Conservation (phyloP, 92 coral and sea anemone genomes). For the Heteractis magnifica region DNA sequence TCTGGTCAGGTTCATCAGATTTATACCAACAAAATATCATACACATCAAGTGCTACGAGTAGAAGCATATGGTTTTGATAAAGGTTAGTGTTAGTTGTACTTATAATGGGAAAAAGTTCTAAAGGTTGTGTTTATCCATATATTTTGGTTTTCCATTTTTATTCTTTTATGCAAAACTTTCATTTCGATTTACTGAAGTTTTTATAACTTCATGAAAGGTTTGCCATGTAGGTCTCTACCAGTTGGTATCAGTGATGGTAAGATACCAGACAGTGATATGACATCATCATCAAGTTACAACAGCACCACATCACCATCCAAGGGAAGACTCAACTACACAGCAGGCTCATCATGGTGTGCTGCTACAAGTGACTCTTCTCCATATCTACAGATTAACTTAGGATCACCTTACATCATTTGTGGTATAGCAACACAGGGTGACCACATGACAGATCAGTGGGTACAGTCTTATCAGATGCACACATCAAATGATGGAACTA, state of each 20-base stretch:
- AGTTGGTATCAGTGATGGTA: slow-evolving; percentile 12
- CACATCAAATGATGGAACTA: slow-evolving; percentile 3
- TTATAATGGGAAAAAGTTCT: too few species aligned
- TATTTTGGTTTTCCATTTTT: too few species aligned
- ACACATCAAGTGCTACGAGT: too few species aligned
- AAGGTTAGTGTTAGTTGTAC: too few species aligned
- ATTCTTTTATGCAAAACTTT: too few species aligned
- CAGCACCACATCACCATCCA: slow-evolving; percentile 13
- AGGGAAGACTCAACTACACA: slow-evolving; percentile 12
- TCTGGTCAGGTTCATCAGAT: too few species aligned
- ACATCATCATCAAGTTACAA: slow-evolving; percentile 19
- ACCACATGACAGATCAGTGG: slow-evolving; percentile 21
- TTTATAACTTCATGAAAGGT: neutral
- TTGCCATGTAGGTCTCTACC: neutral
- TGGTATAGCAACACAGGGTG: slow-evolving; percentile 34
- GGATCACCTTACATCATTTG: slow-evolving; percentile 19
- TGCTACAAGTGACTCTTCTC: slow-evolving; percentile 15
- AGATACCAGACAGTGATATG: slow-evolving; percentile 21
- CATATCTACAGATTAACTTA: slow-evolving; percentile 20
- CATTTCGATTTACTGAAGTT: too few species aligned
- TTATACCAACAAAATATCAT: too few species aligned
- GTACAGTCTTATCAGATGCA: slow-evolving; percentile 11
- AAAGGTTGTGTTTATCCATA: too few species aligned
- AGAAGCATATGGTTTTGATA: too few species aligned
- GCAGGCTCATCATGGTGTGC: slow-evolving; percentile 23